Evolutionary conservation across 2,888 invertebrate species (phyloP).

Genomic region (Lymantria monacha): DNA sequence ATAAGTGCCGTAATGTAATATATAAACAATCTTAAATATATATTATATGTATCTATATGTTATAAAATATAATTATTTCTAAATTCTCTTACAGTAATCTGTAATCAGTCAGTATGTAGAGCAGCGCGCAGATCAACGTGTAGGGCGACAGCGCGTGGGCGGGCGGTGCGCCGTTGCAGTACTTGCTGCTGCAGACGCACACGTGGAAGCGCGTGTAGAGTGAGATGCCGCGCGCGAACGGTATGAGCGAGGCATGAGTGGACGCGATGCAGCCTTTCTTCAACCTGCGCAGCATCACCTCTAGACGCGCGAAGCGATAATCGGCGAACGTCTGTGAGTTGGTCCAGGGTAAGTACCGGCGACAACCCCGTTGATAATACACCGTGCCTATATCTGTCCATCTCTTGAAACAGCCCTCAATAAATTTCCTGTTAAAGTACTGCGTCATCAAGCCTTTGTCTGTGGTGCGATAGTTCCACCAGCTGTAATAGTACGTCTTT

Average conservation of each 20-base stretch:
- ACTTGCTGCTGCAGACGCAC: background rate
- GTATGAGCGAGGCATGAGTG: background rate
- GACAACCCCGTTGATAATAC: background rate
- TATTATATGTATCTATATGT: background rate
- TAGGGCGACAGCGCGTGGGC: too few species aligned
- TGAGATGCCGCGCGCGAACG: background rate
- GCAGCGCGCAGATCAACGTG: too few species aligned
- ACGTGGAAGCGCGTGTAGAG: background rate
- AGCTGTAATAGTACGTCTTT: too few species aligned
- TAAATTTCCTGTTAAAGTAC: background rate
- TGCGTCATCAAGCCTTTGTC: background rate
- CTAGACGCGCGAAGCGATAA: background rate
- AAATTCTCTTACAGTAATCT: background rate
- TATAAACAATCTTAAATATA: too few species aligned
- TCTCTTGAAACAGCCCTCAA: background rate
- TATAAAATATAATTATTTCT: background rate
- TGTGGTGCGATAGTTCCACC: background rate
- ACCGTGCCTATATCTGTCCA: background rate
- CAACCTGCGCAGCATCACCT: background rate
- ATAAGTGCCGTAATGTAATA: background rate
- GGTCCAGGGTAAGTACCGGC: background rate
- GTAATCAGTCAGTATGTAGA: too few species aligned
- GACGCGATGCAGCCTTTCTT: background rate
- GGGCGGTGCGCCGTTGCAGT: background rate
- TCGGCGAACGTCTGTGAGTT: background rate